Conservation (phyloP, 2,888 invertebrate genomes). For the Caenorhabditis macrosperma region DNA sequence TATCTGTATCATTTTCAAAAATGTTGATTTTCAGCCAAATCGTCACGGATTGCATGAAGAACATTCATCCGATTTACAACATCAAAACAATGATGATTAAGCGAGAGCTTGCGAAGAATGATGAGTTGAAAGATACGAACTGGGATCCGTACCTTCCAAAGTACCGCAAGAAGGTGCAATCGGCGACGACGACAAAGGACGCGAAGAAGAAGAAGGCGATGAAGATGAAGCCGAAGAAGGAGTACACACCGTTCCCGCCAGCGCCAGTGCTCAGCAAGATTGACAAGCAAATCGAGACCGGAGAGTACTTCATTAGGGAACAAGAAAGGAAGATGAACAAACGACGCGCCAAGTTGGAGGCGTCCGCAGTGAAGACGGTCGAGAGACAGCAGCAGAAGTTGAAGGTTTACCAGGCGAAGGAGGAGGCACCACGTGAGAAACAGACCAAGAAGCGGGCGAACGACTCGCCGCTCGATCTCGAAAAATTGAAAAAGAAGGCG, state of each 20-base stretch:
- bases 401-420: slow-evolving; percentile 63
- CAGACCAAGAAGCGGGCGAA: slow-evolving; percentile 58
- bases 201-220: slow-evolving; percentile 78
- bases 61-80: slow-evolving; percentile 98
- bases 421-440: slow-evolving; percentile 64
- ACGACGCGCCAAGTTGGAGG: slow-evolving; percentile 60
- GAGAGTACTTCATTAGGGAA: slow-evolving; percentile 93
- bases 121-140: slow-evolving; percentile 91
- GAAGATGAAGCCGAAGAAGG: slow-evolving; percentile 91
- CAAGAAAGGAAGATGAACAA: slow-evolving; percentile 81
- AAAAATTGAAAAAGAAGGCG: slow-evolving; percentile 69
- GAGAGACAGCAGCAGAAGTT: slow-evolving; percentile 64
- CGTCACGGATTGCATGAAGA: slow-evolving; percentile 97
- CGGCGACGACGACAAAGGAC: slow-evolving; percentile 71
- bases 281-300: slow-evolving; percentile 93
- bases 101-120: slow-evolving; percentile 93
- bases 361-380: slow-evolving; percentile 55
- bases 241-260: slow-evolving; percentile 98
- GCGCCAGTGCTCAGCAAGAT: slow-evolving; percentile 93
- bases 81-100: slow-evolving; percentile 96
- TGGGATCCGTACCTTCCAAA: slow-evolving; percentile 98
- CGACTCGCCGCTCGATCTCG: slow-evolving; percentile 64
- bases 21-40: slow-evolving; percentile 84
- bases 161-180: slow-evolving; percentile 88
- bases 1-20: background rate